Conservation (phyloP, 2,113 vertebrate species). For the Sceloporus undulatus region DNA sequence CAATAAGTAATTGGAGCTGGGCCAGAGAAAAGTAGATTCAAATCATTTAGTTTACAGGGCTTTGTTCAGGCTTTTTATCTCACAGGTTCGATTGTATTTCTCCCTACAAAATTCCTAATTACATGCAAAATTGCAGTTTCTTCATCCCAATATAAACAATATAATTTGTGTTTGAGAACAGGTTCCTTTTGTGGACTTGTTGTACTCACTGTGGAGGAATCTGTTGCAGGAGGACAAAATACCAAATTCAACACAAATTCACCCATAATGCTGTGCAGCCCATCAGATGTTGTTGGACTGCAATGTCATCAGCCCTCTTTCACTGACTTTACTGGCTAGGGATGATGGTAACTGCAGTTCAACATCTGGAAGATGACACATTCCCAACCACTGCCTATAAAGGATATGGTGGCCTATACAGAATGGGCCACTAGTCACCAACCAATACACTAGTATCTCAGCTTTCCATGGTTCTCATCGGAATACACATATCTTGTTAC, state of each 20-base stretch:
- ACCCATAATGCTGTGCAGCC: neutral
- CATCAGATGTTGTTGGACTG: neutral
- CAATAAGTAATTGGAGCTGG: neutral
- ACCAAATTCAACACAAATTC: neutral
- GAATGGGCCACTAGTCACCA: neutral
- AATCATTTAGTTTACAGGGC: neutral
- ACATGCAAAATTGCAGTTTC: neutral
- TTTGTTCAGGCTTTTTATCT: constrained; percentile 19
- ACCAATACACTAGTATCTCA: neutral
- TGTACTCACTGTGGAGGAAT: neutral
- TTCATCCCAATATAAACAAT: neutral
- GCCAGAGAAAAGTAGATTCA: neutral
- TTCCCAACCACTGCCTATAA: neutral
- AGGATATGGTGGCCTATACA: neutral
- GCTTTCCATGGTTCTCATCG: neutral
- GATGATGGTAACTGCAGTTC: neutral
- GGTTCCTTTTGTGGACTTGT: neutral
- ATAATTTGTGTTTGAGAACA: neutral
- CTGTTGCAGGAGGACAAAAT: neutral
- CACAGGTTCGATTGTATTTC: neutral
- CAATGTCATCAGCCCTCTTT: neutral
- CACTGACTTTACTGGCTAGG: neutral
- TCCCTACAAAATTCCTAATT: neutral
- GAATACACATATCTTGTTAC: neutral
- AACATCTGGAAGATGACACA: neutral